Base-by-base conservation (phyloP, 1,140 invertebrate genomes). In the Galleria mellonella region DNA sequence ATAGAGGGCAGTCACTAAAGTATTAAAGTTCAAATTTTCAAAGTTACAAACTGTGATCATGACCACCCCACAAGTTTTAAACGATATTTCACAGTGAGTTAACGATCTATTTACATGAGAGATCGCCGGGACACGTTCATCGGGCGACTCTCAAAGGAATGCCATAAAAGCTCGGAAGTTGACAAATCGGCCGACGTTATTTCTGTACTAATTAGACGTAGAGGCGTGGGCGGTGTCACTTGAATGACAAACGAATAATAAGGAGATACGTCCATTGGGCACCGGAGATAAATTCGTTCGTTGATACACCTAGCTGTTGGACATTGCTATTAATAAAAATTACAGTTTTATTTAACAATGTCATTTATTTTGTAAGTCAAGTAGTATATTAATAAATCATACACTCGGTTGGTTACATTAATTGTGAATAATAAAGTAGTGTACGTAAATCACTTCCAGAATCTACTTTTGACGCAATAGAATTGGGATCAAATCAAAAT, bases 151-250 rank as follows among this genome's bases (percentile, higher is more conserved):
- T 74, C 61, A 76, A 75, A 78, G 74, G 74, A 75, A 75, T 66
- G 67, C 61, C 62, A 52, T 69, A 58, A 67, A 70, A 49, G 73
- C 56, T 81, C 62, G 74, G 76, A 81, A 85, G 72, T 83, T 85
- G 78, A 85, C 81, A 85, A 85, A 85, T 85, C 65, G 72, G 60
- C 40, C 43, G 42, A 48, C 65, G 76, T 81, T 84, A 84, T 84
- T 84, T 79, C 66, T 79, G 78, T 83, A 79, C 81, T 83, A 84
- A 84, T 84, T 83, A 83, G 81, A 70, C 50, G 52, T 43, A 32
- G 46, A 54, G 67, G 67, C 58, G 70, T 69, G 66, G 66, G 69
- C 63, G 62, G 52, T 33, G 55, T 60, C 53, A 58, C 51, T 43
- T 40, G 58, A 52, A 39, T 58, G 62, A 65, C 55, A 62, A 53